phyloP scores from a whole-genome alignment of 2,797 vertebrate genomes.

The Pseudochirops cupreus region DNA sequence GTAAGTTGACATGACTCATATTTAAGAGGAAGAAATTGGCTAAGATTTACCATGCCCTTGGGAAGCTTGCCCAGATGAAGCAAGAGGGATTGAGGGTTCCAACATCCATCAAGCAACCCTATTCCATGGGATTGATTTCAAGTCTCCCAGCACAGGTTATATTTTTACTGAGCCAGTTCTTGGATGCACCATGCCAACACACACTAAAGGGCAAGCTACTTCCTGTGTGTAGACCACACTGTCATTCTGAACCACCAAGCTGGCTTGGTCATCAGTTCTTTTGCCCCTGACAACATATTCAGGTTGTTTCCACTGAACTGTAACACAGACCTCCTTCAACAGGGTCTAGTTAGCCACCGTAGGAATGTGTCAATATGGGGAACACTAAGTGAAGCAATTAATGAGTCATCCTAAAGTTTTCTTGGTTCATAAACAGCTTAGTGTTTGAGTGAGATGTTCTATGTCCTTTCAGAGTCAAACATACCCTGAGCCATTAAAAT shows the following conservation, averaged over 20 bases:
- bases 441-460: slow-evolving; percentile 53
- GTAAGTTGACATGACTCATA: neutral
- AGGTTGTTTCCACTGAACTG: neutral
- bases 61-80: neutral
- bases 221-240: neutral
- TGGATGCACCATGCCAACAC: neutral
- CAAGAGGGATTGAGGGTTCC: neutral
- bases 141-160: neutral
- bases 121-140: neutral
- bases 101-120: neutral
- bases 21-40: slow-evolving; percentile 25
- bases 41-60: slow-evolving; percentile 6
- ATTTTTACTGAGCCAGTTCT: neutral
- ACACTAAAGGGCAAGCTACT: neutral
- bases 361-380: slow-evolving; percentile 30
- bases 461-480: neutral
- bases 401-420: slow-evolving; percentile 40
- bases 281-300: neutral
- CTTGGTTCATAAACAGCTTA: slow-evolving; percentile 52
- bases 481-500: slow-evolving; percentile 25
- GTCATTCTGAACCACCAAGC: neutral
- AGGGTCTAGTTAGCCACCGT: slow-evolving; percentile 18
- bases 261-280: neutral
- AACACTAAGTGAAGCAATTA: neutral
- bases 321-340: slow-evolving; percentile 28